Conservation (phyloP, 2,888 invertebrate genomes). For the Dynastes grantii region DNA sequence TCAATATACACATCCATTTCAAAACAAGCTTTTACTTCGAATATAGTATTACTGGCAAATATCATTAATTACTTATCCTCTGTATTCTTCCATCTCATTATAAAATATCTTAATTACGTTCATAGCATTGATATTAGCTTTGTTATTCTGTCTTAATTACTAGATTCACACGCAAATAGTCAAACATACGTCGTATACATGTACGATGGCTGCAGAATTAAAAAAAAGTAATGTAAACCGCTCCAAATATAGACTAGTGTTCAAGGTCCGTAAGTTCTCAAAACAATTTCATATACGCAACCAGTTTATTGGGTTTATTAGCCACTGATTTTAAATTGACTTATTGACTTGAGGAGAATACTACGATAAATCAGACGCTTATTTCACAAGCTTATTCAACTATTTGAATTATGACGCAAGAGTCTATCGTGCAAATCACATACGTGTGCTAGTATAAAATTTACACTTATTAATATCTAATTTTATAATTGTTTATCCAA, state of each 20-base stretch:
- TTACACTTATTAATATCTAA: too few species aligned
- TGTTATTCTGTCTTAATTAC: not conserved
- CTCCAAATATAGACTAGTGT: conserved; percentile 41
- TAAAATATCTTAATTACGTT: conserved; percentile 1
- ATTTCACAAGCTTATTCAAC: not conserved
- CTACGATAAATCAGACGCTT: too few species aligned
- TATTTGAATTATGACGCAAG: not conserved
- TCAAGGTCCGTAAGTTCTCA: conserved; percentile 42
- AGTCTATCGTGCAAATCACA: too few species aligned
- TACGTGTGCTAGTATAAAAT: too few species aligned
- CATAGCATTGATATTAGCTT: not conserved
- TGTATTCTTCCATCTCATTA: not conserved
- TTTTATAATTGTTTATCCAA: too few species aligned
- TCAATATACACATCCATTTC: too few species aligned
- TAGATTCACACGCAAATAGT: not conserved
- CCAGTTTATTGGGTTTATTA: conserved; percentile 44
- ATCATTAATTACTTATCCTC: too few species aligned
- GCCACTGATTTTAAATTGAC: conserved; percentile 5
- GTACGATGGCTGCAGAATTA: not conserved
- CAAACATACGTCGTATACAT: not conserved
- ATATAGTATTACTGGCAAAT: too few species aligned
- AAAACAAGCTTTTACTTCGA: too few species aligned
- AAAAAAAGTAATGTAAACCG: conserved; percentile 14
- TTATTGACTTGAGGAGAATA: not conserved
- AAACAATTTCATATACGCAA: conserved; percentile 35